Base-by-base conservation (phyloP, 2,888 invertebrate species). In the Dermolepida albohirtum region DNA sequence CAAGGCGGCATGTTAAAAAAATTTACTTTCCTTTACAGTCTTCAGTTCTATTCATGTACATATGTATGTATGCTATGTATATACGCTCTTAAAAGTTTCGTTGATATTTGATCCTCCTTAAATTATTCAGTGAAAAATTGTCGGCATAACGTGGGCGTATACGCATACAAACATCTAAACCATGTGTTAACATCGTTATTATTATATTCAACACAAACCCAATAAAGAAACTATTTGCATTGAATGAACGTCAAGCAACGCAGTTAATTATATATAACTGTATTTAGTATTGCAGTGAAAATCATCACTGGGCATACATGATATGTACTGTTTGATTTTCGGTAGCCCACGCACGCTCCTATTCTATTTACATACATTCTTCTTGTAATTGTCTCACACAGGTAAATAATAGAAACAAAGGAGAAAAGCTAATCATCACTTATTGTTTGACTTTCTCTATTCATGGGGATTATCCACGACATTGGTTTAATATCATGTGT, bases 361-460 rank as follows among this genome's bases (percentile, higher is more conserved):
- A 29, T 54, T 17, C 16, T 10, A 47, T 47, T 62, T 47, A 49
- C 47, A 62, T 62, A 34, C 34, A 34, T 34, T 8, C 34, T 34
- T 47, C 29, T 47, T 10, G 16, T 27, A 34, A 62, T 62, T 47
- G 59, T 47, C 34, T 62, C 16, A 7, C 10, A 12, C 22, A 8
- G 43, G 17, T 54, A 57, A 57, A 57, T 47, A 47, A 47, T 47
- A 47, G 12, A 49, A 62, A 14, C 17, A 47, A 49, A 34, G 27
- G 27, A 47, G 47, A 47, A 62, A 62, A 47, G 34, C 34, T 47
- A 34, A 62, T 62, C 59, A 29, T 16, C 34, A 29, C 11, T 34
- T 47, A 62, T 62, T 62, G 59, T 62, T 47, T 47, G 43, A 49
- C 59, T 62, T 62, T 62, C 59, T 62, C 59, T 34, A 49, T 16